These are phyloP conservation scores for Andrena fulva DNA, from an alignment of 2,888 invertebrate genomes.

Conservation along the genomic window DNA sequence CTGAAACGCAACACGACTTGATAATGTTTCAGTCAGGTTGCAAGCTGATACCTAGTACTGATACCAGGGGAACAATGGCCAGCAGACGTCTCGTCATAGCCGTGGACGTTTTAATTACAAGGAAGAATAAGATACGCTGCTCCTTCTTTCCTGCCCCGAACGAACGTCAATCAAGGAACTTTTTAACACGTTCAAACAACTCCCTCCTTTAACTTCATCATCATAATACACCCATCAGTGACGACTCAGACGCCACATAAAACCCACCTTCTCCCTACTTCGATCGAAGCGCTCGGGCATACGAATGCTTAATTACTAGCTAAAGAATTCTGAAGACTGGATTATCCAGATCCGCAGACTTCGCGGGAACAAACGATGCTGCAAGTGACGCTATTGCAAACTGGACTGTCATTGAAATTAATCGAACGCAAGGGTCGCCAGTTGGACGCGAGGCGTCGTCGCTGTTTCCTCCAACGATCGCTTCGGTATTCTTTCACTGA, in stretches of 20 bases:
- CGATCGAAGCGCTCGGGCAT: too few species aligned
- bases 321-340: neutral
- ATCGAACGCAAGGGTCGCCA: neutral
- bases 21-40: neutral
- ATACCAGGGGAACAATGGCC: neutral
- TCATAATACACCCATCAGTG: too few species aligned
- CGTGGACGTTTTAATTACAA: constrained; percentile 16
- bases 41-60: constrained; percentile 8
- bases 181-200: constrained; percentile 26
- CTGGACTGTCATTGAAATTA: neutral
- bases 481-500: neutral
- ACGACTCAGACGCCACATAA: too few species aligned
- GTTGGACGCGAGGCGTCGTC: neutral
- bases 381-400: neutral
- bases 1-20: neutral
- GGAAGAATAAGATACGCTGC: too few species aligned
- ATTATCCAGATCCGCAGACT: neutral
- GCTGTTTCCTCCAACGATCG: neutral
- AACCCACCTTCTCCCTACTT: too few species aligned
- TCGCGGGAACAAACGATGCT: neutral
- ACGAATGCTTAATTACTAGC: constrained; percentile 23
- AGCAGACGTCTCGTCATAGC: constrained; percentile 13
- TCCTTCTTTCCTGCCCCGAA: neutral
- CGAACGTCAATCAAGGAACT: constrained; percentile 43
- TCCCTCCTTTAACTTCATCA: too few species aligned